Conservation (phyloP, 2,888 invertebrate genomes). For the Hemaris fuciformis region DNA sequence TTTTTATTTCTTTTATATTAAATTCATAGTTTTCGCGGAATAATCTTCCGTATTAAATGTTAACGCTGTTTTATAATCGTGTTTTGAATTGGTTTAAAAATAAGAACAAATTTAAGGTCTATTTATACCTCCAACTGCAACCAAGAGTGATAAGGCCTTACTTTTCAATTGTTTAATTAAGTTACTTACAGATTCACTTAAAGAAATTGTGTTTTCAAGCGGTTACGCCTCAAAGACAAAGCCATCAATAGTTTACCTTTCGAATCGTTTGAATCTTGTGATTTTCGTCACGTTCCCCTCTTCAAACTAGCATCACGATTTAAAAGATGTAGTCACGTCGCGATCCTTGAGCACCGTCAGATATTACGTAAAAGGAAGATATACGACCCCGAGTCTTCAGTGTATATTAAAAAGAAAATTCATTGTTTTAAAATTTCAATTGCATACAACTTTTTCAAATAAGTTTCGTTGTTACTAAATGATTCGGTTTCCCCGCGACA, state of each 20-base stretch:
- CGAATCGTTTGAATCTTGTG: neutral
- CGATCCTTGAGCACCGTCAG: neutral
- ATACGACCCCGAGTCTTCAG: neutral
- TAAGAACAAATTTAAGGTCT: too few species aligned
- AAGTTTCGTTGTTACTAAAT: too few species aligned
- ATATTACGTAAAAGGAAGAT: neutral
- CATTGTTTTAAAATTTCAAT: neutral
- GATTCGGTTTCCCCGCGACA: too few species aligned
- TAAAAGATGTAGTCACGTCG: slow-evolving; percentile 5
- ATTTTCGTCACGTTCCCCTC: slow-evolving; percentile 4
- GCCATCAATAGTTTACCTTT: neutral
- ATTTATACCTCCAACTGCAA: too few species aligned
- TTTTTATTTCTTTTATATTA: slow-evolving; percentile 7
- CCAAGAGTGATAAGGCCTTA: too few species aligned
- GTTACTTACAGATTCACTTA: too few species aligned
- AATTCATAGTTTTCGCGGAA: slow-evolving; percentile 4
- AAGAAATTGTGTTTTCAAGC: too few species aligned
- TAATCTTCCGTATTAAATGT: neutral
- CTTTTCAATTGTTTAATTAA: neutral
- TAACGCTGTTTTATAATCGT: neutral
- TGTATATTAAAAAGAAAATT: neutral
- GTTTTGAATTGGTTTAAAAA: neutral
- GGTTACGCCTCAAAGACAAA: too few species aligned
- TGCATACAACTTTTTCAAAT: neutral
- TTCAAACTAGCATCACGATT: neutral